Percentiles rank a stretch among this genome's conserved stretches.
Evolutionary conservation across 1,140 invertebrate genomes (phyloP).

Genomic region (Cotesia vestalis): DNA sequence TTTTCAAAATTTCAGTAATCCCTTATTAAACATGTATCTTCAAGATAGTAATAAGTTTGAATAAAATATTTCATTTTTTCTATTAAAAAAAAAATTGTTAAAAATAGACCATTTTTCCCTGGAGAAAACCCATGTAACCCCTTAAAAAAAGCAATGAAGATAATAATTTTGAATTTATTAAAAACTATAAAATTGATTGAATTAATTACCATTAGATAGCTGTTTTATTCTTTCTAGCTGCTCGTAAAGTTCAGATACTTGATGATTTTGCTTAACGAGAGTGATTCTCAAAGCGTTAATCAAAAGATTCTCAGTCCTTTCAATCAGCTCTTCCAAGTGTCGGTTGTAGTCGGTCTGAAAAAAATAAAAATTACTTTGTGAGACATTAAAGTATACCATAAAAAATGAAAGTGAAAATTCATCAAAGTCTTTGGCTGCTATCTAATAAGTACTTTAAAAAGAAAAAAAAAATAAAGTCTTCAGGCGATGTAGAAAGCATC

Average conservation of each 20-base stretch:
- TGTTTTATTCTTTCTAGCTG: slow-evolving; percentile 51
- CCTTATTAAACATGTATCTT: no score
- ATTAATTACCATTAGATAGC: slow-evolving; percentile 46
- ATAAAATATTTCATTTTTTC: no score
- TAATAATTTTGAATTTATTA: no score
- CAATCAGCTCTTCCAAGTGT: slow-evolving; percentile 72
- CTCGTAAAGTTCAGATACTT: slow-evolving; percentile 49
- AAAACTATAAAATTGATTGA: no score
- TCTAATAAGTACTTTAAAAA: slow-evolving; percentile 1
- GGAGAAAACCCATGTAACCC: no score
- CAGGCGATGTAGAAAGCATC: slow-evolving; percentile 9
- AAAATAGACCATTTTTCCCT: no score
- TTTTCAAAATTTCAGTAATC: no score
- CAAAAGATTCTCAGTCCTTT: slow-evolving; percentile 47
- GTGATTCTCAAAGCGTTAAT: slow-evolving; percentile 47
- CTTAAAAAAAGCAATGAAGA: no score
- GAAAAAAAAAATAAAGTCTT: background rate
- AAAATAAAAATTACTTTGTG: slow-evolving; percentile 28
- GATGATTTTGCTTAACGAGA: slow-evolving; percentile 41
- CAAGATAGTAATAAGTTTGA: no score
- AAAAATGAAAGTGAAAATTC: background rate
- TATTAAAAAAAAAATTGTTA: no score
- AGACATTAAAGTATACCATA: background rate
- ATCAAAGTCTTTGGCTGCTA: background rate
- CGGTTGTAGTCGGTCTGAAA: slow-evolving; percentile 76